Evolutionary conservation across 2,113 vertebrate genomes (phyloP), one percentile per base, ranked within the genome.

Genomic region (Abramis brama): DNA sequence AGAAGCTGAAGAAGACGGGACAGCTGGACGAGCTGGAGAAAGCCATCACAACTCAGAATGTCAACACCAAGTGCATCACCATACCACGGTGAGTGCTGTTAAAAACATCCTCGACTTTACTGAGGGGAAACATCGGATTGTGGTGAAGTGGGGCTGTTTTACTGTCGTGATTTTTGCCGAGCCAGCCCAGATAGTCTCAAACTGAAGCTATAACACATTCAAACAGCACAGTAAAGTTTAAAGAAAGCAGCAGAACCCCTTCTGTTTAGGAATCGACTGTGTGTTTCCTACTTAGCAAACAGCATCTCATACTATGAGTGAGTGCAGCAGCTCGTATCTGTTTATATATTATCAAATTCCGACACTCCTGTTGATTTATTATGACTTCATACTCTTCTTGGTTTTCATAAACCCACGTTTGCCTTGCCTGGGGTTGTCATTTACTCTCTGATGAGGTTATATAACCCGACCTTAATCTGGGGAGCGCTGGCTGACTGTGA

Each of bases 1-100:
- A 99, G 94, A 99, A 99, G 93, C 95, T 99, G 90, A 99, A 99
- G 95, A 99, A 99, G 95, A 99, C 96, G 5, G 98, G 98, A 30
- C 98, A 99, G 90, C 94, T 99, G 96, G 98, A 99, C 90, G 98
- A 99, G 89, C 94, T 99, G 94, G 98, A 99, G 94, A 98, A 97
- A 93, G 98, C 98, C 91, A 98, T 99, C 95, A 98, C 97, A 90
- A 99, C 97, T 71, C 98, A 99, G 94, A 98, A 96, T 91, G 94
- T 94, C 95, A 97, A 95, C 96, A 99, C 98, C 79, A 99, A 99
- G 95, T 99, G 98, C 95, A 99, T 99, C 95, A 99, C 98, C 36
- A 99, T 99, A 94, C 98, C 98, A 90, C 97, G 98, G 98, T 99
- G 88, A 89, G 85, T 79, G 17, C 39, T 7, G 4, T 36, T 13